phyloP scores from a whole-genome alignment of 37 sponge, comb jelly and placozoan species.

The Eunapius fragilis region DNA sequence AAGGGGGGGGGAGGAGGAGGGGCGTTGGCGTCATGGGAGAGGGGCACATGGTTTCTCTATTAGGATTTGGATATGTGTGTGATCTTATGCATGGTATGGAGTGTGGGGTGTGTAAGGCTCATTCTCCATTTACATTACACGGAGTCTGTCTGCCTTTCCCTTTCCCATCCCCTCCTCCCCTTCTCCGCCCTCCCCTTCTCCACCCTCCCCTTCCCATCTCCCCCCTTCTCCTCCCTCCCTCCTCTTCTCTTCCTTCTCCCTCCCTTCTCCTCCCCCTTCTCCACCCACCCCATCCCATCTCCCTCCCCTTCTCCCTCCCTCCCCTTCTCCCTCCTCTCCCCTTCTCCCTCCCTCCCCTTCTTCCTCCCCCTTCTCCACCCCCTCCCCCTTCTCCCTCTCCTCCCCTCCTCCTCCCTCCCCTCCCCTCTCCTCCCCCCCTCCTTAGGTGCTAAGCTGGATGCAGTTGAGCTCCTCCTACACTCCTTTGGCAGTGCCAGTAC shows the following conservation, averaged over 20 bases:
- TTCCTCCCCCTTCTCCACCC: neutral
- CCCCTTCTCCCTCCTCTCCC: neutral
- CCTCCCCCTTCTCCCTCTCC: neutral
- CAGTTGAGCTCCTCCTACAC: constrained; percentile 88
- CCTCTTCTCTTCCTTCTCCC: neutral
- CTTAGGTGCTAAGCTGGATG: constrained; percentile 86
- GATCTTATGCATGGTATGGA: too few species aligned
- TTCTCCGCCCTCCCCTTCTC: constrained; percentile 1
- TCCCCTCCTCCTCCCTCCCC: neutral
- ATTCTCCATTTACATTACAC: too few species aligned
- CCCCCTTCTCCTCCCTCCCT: neutral
- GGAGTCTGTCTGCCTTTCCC: too few species aligned
- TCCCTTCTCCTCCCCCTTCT: neutral
- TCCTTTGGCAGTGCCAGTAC: constrained; percentile 93
- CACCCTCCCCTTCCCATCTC: neutral
- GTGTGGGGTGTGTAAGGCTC: too few species aligned
- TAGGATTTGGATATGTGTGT: too few species aligned
- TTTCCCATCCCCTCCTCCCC: too few species aligned
- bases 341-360: neutral
- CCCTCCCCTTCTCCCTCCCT: neutral
- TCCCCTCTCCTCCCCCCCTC: neutral
- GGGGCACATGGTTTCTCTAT: neutral
- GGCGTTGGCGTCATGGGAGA: neutral
- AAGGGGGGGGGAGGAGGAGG: neutral
- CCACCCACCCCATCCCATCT: neutral